phyloP scores from a whole-genome alignment of 2,888 invertebrate genomes.

The Melanostoma scalare region DNA sequence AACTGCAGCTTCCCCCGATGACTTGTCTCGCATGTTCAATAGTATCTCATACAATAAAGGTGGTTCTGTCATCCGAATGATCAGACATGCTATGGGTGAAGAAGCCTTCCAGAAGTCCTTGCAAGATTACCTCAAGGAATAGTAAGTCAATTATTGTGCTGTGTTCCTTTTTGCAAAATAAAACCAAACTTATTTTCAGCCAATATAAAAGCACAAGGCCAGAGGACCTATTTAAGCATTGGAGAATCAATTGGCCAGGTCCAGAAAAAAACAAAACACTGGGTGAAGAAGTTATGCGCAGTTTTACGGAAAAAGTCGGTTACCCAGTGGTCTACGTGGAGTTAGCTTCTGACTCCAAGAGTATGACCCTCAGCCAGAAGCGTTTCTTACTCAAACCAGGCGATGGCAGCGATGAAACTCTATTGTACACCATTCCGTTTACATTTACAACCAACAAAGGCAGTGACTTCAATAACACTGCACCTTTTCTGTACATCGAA shows the following conservation, averaged over 20 bases:
- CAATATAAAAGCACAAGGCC: slow-evolving; percentile 81
- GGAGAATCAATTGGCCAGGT: slow-evolving; percentile 79
- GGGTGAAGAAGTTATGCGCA: slow-evolving; percentile 78
- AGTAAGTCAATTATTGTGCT: slow-evolving; percentile 74
- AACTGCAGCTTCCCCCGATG: slow-evolving; percentile 83
- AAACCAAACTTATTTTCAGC: slow-evolving; percentile 68
- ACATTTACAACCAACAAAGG: slow-evolving; percentile 77
- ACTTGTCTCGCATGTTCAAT: slow-evolving; percentile 86
- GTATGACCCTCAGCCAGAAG: slow-evolving; percentile 76
- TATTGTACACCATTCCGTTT: slow-evolving; percentile 79
- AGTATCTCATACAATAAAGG: slow-evolving; percentile 88
- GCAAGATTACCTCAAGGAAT: slow-evolving; percentile 83
- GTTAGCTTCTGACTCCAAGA: slow-evolving; percentile 62
- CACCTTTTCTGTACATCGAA: slow-evolving; percentile 76
- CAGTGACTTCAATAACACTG: slow-evolving; percentile 75
- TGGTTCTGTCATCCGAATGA: slow-evolving; percentile 86
- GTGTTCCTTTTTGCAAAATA: slow-evolving; percentile 69
- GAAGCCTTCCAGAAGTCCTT: slow-evolving; percentile 84
- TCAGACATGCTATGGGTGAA: slow-evolving; percentile 85
- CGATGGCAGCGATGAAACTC: slow-evolving; percentile 72
- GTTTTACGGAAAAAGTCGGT: slow-evolving; percentile 87
- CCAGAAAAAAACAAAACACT: slow-evolving; percentile 61
- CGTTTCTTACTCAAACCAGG: slow-evolving; percentile 78
- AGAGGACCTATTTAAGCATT: slow-evolving; percentile 82
- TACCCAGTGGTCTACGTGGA: slow-evolving; percentile 85